Evolutionary conservation across 2,797 vertebrate genomes (phyloP).

Genomic region (Acridotheres tristis): DNA sequence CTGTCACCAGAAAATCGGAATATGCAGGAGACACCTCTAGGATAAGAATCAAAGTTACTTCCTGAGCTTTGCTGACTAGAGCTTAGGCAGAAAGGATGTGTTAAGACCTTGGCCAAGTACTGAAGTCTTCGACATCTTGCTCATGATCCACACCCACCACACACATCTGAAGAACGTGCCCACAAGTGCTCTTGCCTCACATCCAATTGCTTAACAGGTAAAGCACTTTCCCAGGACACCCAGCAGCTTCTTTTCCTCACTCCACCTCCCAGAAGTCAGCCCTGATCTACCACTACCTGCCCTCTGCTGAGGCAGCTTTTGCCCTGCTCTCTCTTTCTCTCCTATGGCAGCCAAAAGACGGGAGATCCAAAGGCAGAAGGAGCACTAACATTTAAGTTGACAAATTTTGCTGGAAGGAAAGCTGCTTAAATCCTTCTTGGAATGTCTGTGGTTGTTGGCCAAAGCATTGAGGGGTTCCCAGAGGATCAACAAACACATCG

Average conservation of each 20-base stretch:
- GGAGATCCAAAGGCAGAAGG: not conserved
- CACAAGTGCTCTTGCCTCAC: not conserved
- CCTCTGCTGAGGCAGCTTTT: not conserved
- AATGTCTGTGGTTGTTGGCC: not conserved
- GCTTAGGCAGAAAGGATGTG: not conserved
- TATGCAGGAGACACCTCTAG: not conserved
- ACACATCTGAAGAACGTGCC: accelerated
- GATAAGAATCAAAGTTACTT: not conserved
- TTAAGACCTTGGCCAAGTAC: not conserved
- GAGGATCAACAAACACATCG: accelerated
- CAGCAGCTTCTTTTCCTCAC: not conserved
- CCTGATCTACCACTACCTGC: not conserved
- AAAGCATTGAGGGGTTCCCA: not conserved
- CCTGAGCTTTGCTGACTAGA: no score
- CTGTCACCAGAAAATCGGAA: not conserved
- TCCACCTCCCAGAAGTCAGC: not conserved
- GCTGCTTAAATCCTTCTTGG: not conserved
- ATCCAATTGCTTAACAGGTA: not conserved
- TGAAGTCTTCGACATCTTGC: not conserved
- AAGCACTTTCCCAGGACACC: not conserved
- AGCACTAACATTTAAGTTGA: not conserved
- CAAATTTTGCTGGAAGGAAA: not conserved
- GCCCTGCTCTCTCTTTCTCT: no score
- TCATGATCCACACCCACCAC: not conserved
- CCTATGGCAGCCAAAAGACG: no score